Evolutionary conservation across 2,888 invertebrate species (phyloP).

Genomic region (Exephanes ischioxanthus): DNA sequence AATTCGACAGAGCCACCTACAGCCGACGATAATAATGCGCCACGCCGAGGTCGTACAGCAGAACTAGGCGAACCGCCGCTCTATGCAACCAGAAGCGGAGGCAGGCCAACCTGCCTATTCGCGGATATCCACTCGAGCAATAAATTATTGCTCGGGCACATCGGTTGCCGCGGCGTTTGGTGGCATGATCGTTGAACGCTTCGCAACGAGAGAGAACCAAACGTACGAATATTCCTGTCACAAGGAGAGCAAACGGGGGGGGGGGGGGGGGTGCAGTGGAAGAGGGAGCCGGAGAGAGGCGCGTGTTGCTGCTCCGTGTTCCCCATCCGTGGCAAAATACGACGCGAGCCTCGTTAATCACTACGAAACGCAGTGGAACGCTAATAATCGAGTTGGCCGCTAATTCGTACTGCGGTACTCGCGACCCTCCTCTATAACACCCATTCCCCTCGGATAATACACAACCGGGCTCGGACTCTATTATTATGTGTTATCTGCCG

Average conservation of each 20-base stretch:
- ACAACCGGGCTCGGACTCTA: constrained; percentile 46
- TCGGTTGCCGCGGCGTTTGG: constrained; percentile 55
- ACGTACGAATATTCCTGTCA: constrained; percentile 84
- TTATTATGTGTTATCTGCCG: constrained; percentile 39
- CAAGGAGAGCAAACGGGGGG: constrained; percentile 62
- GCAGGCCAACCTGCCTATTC: constrained; percentile 33
- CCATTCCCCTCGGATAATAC: constrained; percentile 12
- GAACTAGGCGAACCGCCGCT: constrained; percentile 1
- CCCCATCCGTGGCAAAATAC: constrained; percentile 82
- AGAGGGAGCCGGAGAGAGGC: constrained; percentile 56
- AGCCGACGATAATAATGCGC: constrained; percentile 58
- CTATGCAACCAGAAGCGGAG: background rate
- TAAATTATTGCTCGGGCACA: constrained; percentile 68
- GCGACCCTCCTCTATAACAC: constrained; percentile 64
- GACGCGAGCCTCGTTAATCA: constrained; percentile 82
- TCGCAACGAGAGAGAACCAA: constrained; percentile 74
- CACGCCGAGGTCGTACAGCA: constrained; percentile 15
- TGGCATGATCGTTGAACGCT: constrained; percentile 81
- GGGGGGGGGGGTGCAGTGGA: constrained; percentile 12
- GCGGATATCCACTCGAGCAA: constrained; percentile 68
- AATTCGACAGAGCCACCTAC: constrained; percentile 58
- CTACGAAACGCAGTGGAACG: constrained; percentile 71
- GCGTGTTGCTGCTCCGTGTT: constrained; percentile 79
- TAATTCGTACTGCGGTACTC: constrained; percentile 77
- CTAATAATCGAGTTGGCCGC: constrained; percentile 81